These are phyloP conservation scores for Tuberolachnus salignus DNA, from an alignment of 2,888 invertebrate genomes.

Conservation along the genomic window DNA sequence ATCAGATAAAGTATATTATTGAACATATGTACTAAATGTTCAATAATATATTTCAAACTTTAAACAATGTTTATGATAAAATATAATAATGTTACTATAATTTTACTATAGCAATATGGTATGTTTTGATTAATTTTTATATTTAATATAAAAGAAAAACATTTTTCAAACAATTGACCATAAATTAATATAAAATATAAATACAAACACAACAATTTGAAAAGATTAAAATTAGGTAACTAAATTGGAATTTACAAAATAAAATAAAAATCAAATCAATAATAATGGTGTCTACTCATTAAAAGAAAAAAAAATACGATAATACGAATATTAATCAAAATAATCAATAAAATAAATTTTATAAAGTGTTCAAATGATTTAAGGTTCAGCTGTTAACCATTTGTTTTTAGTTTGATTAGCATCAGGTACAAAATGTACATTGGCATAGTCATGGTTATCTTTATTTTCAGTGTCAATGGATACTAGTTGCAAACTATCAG, in stretches of 20 bases:
- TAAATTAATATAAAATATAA: neutral
- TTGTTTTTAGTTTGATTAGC: constrained; percentile 31
- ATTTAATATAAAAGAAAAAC: neutral
- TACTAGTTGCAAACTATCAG: constrained; percentile 20
- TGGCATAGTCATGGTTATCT: constrained; percentile 30
- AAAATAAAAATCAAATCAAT: too few species aligned
- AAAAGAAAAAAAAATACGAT: neutral
- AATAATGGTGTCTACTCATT: neutral
- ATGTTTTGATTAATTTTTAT: constrained; percentile 13
- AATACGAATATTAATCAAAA: too few species aligned
- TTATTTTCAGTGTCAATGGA: constrained; percentile 43
- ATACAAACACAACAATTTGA: constrained; percentile 12
- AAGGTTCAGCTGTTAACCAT: constrained; percentile 41
- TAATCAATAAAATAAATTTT: too few species aligned
- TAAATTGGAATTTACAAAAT: neutral
- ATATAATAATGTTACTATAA: too few species aligned
- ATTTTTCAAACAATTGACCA: neutral
- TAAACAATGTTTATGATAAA: neutral
- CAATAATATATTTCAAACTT: neutral
- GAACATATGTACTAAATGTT: neutral
- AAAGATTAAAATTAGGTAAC: constrained; percentile 7
- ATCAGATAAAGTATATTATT: neutral
- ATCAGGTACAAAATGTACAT: constrained; percentile 29
- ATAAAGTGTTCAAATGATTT: neutral
- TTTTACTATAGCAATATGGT: neutral